Conservation (phyloP, 2,113 vertebrate species). For the Callipepla californica region DNA sequence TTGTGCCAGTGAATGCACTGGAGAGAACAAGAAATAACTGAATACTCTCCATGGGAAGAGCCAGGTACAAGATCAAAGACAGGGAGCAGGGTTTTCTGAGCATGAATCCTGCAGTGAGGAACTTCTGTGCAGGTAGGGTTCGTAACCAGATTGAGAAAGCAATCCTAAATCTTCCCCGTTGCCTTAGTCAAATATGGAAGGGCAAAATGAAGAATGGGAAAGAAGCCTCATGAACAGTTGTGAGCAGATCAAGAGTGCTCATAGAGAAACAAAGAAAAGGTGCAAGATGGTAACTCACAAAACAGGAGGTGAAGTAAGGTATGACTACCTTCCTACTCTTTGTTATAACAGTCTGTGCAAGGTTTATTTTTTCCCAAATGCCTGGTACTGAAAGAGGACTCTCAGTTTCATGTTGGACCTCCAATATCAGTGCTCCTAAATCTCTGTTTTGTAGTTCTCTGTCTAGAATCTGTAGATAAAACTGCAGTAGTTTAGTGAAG, state of each 20-base stretch:
- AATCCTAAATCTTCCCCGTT: background rate
- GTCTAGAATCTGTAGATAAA: background rate
- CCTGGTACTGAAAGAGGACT: background rate
- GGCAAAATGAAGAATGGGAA: background rate
- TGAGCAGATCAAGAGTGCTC: background rate
- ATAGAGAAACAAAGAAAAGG: background rate
- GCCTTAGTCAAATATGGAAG: background rate
- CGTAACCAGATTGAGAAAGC: background rate
- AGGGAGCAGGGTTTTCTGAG: background rate
- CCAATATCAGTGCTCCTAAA: background rate
- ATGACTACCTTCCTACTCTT: background rate
- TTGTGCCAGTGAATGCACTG: background rate
- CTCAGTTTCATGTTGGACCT: background rate
- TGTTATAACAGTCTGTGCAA: background rate
- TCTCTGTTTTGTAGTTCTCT: background rate
- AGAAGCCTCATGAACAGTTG: background rate
- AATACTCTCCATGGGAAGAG: background rate
- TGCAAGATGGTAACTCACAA: background rate
- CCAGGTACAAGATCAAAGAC: background rate
- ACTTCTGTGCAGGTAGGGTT: background rate
- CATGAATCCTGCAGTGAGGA: fast-evolving
- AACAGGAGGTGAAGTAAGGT: background rate
- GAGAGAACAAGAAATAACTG: background rate
- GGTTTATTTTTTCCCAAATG: background rate
- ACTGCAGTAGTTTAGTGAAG: background rate